Base-by-base conservation (phyloP, 2,797 vertebrate genomes). In the Gambelia wislizenii region DNA sequence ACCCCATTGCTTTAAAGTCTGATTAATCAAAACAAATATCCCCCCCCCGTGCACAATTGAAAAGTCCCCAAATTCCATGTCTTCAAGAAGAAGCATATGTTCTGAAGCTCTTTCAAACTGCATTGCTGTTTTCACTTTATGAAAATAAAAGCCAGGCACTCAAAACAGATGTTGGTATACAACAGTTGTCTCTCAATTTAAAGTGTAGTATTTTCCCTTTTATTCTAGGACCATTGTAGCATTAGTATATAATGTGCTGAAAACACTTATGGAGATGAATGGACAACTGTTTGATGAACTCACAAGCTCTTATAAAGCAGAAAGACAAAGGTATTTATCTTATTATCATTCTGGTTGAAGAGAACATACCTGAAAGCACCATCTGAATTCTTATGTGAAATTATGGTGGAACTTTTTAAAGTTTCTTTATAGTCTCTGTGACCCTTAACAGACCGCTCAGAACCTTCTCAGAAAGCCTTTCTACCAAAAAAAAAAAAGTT, bases 181-280 rank as follows among this genome's bases (percentile, higher is more conserved):
- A 70, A 8, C 18, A 4, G 1, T 36, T 83, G 82, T 64, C 39
- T 22, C 52, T 39, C 93, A 84, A 89, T 79, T 33, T 81, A 36
- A 84, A 2, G 69, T 75, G 64, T 3, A 76, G 88, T 54, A 30
- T 39, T 83, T 89, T 74, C 87, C 47, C 85, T 94, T 93, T 93
- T 91, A 0, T 92, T 94, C 27, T 93, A 99, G 99, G 95, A 99
- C 99, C 49, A 99, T 99, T 18, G 98, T 99, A 91, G 98, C 99
- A 59, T 97, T 99, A 94, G 98, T 99, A 64, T 99, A 99, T 95
- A 99, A 99, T 0, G 99, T 99, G 94, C 96, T 99, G 96, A 99
- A 99, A 96, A 98, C 98, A 0, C 94, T 99, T 95, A 99, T 99
- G 99, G 99, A 99, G 95, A 99, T 99, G 98, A 99, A 99, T 39